Base-by-base conservation (phyloP, 1,140 invertebrate species). In the Portunus trituberculatus region DNA sequence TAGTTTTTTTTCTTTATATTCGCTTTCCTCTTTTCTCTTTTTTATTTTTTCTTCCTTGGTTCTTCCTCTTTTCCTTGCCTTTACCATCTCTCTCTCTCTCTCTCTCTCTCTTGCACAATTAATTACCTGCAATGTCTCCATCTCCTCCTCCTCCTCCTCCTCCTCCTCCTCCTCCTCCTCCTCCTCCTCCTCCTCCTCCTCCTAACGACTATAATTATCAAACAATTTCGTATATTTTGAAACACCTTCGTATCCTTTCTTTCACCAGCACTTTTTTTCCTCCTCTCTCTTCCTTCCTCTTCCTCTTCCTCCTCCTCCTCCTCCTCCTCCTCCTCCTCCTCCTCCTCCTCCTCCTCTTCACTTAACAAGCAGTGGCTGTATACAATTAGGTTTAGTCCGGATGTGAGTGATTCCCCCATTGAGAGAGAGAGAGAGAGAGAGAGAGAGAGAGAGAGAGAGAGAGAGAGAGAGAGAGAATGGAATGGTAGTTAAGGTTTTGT, bases 141-240 rank as follows among this genome's bases (percentile, higher is more conserved):
- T n/a, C 67, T n/a, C 67, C 25, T 76, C 67, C 25, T n/a, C 48
- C 39, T 46, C 39, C 48, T 28, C 16, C 52, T 39, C 48, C 88
- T 90, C 87, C 48, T 52, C 32, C 87, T 89, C 32, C n/a, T n/a
- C 48, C 39, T 46, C 39, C 48, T 28, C 16, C 52, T 39, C 48
- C 88, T 90, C 87, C 48, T 52, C 32, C 87, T 89, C 32, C n/a
- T n/a, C 32, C 32, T 89, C 87, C 32, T 20, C 29, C 39, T 28
- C 87, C 32, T n/a, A 7, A 76, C 67, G 25, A 76, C 67, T n/a
- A 76, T 76, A 76, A 76, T 76, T 76, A 76, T 76, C 67, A 76
- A n/a, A 76, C 67, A 76, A 76, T 76, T n/a, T 76, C 16, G 25
- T 76, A 76, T n/a, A 76, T 76, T 76, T 76, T 76, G 67, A n/a